Base-by-base conservation (phyloP, 2,113 vertebrate genomes). In the Ictalurus punctatus region DNA sequence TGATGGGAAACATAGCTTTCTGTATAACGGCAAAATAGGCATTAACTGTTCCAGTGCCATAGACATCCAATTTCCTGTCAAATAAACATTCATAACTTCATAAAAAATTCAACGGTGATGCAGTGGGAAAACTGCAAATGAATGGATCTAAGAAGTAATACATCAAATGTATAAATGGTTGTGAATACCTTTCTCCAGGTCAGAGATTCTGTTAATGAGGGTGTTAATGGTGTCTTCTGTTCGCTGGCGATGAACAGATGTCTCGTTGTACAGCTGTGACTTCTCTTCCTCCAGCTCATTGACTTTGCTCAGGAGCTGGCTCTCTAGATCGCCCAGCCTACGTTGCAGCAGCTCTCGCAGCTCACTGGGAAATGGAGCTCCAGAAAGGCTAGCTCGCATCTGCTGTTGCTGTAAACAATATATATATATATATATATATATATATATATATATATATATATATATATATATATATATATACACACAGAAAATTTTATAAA, bases 261-360 rank as follows among this genome's bases (percentile, higher is more conserved):
- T 99, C 94, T 99, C 98, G 0, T 99, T 99, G 91, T 98, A 97
- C 19, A 99, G 95, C 95, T 97, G 92, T 34, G 95, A 97, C 88
- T 99, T 99, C 92, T 99, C 98, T 52, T 97, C 96, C 94, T 99
- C 97, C 76, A 99, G 95, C 93, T 97, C 98, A 0, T 95, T 97
- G 93, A 99, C 98, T 93, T 98, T 99, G 94, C 93, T 97, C 17
- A 98, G 94, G 13, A 99, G 97, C 86, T 99, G 98, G 16, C 96
- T 96, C 92, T 99, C 98, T 92, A 99, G 95, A 83, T 98, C 97
- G 1, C 95, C 96, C 0, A 99, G 96, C 21, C 98, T 94, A 34
- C 93, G 95, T 91, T 99, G 98, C 14, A 99, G 97, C 93, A 98
- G 95, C 92, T 98, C 96, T 0, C 97, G 96, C 14, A 99, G 96